phyloP scores from a whole-genome alignment of 2,113 vertebrate species.

The Quiscalus mexicanus region DNA sequence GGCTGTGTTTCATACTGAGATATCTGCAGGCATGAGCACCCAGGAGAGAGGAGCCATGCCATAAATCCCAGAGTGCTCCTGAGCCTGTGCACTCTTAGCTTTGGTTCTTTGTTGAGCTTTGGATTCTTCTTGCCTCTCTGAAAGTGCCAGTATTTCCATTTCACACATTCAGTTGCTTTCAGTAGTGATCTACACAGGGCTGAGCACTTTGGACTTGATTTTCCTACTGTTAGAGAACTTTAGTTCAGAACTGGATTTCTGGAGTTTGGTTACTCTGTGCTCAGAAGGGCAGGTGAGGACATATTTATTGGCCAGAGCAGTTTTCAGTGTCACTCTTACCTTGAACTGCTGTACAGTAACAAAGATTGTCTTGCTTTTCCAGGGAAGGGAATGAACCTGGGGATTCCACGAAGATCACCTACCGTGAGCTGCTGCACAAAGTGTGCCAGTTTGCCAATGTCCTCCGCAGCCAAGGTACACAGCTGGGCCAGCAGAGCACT shows the following conservation, averaged over 20 bases:
- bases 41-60: neutral
- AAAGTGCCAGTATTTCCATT: neutral
- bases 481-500: neutral
- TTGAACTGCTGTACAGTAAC: neutral
- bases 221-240: neutral
- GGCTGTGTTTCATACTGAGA: neutral
- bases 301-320: neutral
- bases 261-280: neutral
- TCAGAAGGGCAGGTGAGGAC: neutral
- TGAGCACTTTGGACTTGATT: neutral
- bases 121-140: neutral
- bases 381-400: slow-evolving; percentile 97
- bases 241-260: neutral
- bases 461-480: slow-evolving; percentile 83
- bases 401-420: slow-evolving; percentile 85
- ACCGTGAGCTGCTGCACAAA: slow-evolving; percentile 85
- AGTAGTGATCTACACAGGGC: neutral
- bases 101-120: neutral
- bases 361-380: slow-evolving; percentile 4
- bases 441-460: slow-evolving; percentile 95
- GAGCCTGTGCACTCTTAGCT: neutral
- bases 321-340: neutral
- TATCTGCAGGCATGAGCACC: neutral
- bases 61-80: neutral
- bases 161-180: neutral